phyloP scores from a whole-genome alignment of 2,113 vertebrate species.

The Cyphomyrus discorhynchus region DNA sequence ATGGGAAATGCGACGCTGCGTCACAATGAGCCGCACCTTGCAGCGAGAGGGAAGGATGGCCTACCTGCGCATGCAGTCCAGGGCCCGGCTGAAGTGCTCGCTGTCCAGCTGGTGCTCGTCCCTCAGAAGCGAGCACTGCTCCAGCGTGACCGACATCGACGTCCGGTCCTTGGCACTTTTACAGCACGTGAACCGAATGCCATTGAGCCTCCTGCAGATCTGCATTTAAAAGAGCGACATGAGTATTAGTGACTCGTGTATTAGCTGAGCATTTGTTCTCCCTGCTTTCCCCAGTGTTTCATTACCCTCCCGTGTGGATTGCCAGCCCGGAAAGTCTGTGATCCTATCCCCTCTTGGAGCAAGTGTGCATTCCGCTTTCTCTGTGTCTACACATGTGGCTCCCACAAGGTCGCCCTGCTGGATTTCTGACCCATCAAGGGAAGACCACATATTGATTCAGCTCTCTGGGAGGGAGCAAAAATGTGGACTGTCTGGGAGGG shows the following conservation, averaged over 20 bases:
- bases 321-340: background rate
- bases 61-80: constrained; percentile 98
- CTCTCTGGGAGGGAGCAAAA: too few species aligned
- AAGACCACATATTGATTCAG: too few species aligned
- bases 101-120: constrained; percentile 92
- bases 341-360: too few species aligned
- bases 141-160: constrained; percentile 94
- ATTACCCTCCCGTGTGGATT: background rate
- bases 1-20: background rate
- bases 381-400: background rate
- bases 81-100: constrained; percentile 82
- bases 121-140: constrained; percentile 89
- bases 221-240: constrained; percentile 37
- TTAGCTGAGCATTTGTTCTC: background rate
- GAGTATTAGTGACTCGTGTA: background rate
- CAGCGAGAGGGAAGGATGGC: background rate
- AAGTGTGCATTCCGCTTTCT: background rate
- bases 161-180: constrained; percentile 99
- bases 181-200: constrained; percentile 94
- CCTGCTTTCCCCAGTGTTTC: background rate
- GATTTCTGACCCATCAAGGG: too few species aligned
- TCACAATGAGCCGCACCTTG: background rate
- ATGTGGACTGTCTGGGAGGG: too few species aligned
- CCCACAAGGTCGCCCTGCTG: background rate
- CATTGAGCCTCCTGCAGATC: constrained; percentile 93